These are phyloP conservation scores for Myrmecobius fasciatus DNA, from an alignment of 2,113 vertebrate species.

Conservation along the genomic window DNA sequence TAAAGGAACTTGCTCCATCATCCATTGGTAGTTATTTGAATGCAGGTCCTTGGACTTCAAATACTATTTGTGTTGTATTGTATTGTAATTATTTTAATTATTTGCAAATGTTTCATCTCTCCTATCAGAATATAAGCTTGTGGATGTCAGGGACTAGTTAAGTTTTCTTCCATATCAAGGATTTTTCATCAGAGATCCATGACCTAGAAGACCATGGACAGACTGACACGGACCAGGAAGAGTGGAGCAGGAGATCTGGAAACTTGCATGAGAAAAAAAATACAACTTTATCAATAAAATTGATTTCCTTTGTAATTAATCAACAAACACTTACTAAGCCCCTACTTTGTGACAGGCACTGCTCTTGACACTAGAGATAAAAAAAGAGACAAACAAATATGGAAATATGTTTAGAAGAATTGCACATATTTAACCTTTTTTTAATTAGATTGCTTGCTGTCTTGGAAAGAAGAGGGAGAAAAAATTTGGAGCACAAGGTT, in stretches of 20 bases:
- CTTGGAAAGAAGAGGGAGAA: too few relatives aligned
- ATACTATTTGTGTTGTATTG: neutral
- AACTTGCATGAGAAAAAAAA: neutral
- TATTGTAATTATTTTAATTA: too few relatives aligned
- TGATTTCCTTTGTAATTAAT: neutral
- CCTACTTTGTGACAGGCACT: neutral
- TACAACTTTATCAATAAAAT: neutral
- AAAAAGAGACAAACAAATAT: too few relatives aligned
- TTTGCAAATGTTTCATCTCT: neutral
- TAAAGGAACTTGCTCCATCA: neutral
- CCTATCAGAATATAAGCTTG: neutral
- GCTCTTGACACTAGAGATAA: neutral
- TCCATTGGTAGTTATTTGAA: neutral
- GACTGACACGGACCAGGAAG: accelerated
- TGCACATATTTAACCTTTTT: too few relatives aligned
- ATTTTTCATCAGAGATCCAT: neutral
- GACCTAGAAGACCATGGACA: neutral
- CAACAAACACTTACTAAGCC: neutral
- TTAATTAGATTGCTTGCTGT: too few relatives aligned
- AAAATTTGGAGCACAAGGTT: too few relatives aligned
- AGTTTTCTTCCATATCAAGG: neutral
- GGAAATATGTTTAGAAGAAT: too few relatives aligned
- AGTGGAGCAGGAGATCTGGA: neutral
- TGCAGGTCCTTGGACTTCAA: neutral
- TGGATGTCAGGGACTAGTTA: neutral